These are phyloP conservation scores for Cephus rjabovi DNA, from an alignment of 2,888 invertebrate genomes.

Conservation along the genomic window DNA sequence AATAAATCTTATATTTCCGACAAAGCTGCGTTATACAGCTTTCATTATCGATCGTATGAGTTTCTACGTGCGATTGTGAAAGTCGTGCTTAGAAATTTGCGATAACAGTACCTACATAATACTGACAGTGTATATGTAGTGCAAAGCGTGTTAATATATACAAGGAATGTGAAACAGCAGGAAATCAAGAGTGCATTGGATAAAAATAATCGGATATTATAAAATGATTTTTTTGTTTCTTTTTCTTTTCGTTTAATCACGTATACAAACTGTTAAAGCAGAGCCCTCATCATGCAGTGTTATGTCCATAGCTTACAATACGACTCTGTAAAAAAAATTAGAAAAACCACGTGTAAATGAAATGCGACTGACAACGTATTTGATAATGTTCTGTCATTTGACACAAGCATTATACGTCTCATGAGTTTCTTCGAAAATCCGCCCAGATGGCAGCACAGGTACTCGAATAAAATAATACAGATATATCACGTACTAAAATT, in stretches of 20 bases:
- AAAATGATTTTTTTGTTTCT: not conserved
- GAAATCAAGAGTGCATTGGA: not conserved
- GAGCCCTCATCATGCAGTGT: slow-evolving; percentile 54
- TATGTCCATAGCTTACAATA: slow-evolving; percentile 52
- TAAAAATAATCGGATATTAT: not conserved
- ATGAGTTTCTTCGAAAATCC: not conserved
- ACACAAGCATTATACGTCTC: not conserved
- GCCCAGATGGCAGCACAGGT: not conserved
- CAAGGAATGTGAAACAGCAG: not conserved
- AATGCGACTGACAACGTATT: not conserved
- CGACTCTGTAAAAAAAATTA: slow-evolving; percentile 52
- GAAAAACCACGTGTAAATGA: slow-evolving; percentile 25
- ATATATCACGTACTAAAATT: not conserved
- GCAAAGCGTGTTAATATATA: not conserved
- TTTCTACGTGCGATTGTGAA: not conserved
- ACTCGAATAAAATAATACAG: not conserved
- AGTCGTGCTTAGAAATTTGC: not conserved
- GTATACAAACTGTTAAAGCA: slow-evolving; percentile 58
- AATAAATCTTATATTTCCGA: not conserved
- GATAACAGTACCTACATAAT: not conserved
- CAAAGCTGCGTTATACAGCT: not conserved
- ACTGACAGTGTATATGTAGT: not conserved
- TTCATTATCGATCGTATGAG: not conserved
- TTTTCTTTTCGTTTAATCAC: slow-evolving; percentile 20
- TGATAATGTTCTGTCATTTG: not conserved